Conservation (phyloP, 2,797 vertebrate genomes). For the Chloroceryle inda region DNA sequence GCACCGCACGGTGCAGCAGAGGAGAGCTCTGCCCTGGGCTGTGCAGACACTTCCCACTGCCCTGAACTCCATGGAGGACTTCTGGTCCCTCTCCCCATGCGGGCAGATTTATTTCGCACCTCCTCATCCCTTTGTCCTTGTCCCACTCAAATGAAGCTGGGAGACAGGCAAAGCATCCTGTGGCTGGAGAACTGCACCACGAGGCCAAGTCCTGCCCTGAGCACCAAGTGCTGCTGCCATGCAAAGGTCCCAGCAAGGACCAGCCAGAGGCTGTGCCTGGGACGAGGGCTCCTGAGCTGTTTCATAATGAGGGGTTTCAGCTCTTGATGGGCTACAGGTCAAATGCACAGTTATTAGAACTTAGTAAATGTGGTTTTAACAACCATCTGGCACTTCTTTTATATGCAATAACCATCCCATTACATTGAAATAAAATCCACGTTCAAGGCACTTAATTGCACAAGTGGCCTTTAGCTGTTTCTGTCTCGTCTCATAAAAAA, state of each 20-base stretch:
- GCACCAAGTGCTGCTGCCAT: not conserved
- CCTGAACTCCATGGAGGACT: not conserved
- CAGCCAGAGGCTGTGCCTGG: not conserved
- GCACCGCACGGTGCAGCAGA: not conserved
- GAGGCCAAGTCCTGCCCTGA: not conserved
- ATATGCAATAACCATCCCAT: conserved; percentile 59
- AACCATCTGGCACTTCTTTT: conserved; percentile 69
- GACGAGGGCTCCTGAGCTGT: not conserved
- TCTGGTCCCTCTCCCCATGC: not conserved
- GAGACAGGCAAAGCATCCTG: not conserved
- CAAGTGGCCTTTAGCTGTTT: conserved; percentile 33
- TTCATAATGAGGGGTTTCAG: not conserved
- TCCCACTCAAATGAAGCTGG: not conserved
- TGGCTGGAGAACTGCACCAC: not conserved
- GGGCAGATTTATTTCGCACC: not conserved
- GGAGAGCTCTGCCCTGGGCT: not conserved
- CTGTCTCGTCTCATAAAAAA: not conserved
- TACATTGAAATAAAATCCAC: conserved; percentile 63
- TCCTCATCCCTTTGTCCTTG: not conserved
- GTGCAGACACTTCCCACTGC: not conserved
- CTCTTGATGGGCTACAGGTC: conserved; percentile 32
- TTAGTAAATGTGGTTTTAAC: conserved; percentile 67
- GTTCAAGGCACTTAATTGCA: conserved; percentile 61
- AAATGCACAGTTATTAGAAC: conserved; percentile 43
- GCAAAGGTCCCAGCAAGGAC: not conserved